Evolutionary conservation across 2,888 invertebrate species (phyloP), one percentile per base, ranked within the genome.

Genomic region (Siphlonurus alternatus): DNA sequence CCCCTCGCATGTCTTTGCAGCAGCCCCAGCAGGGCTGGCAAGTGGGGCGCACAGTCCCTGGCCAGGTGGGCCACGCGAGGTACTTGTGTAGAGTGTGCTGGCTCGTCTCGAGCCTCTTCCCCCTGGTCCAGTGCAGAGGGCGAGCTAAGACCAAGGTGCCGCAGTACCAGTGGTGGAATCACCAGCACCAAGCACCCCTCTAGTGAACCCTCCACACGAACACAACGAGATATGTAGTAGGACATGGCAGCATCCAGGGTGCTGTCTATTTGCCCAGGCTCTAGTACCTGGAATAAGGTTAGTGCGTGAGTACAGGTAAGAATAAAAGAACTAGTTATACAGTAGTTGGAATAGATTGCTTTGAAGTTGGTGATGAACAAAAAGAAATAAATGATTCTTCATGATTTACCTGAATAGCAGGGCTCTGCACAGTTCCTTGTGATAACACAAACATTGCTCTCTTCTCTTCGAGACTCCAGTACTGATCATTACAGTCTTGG

Each of bases 11-110:
- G 65, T 10, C 67, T 67, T 15, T 64, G 65, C 2, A 69, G 62
- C 61, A 68, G 67, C 10, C 67, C 68, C n/a, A 64, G 51, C 23
- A 68, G 62, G 25, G 7, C n/a, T 22, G 56, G 56, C 22, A 56
- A 20, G n/a, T 56, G 5, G 20, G 56, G 7, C 5, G 56, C 56
- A 56, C 56, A 56, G 20, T 56, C 56, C 20, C 56, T n/a, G 5
- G 56, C 56, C 56, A 56, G 7, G 56, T 22, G n/a, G 7, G 56
- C 20, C 7, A 56, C 56, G 7, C 5, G 56, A 5, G 5, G 5
- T 10, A 20, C 7, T 22, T 56, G 56, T 38, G 5, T 38, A 15
- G 15, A 15, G 5, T 56, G 56, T 10, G 56, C 19, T 56, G 56
- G 56, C 22, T 56, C 56, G n/a, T 56, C 56, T 5, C 22, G 56